Evolutionary conservation across 2,888 invertebrate genomes (phyloP).

Genomic region (Tetrapedia diversipes): DNA sequence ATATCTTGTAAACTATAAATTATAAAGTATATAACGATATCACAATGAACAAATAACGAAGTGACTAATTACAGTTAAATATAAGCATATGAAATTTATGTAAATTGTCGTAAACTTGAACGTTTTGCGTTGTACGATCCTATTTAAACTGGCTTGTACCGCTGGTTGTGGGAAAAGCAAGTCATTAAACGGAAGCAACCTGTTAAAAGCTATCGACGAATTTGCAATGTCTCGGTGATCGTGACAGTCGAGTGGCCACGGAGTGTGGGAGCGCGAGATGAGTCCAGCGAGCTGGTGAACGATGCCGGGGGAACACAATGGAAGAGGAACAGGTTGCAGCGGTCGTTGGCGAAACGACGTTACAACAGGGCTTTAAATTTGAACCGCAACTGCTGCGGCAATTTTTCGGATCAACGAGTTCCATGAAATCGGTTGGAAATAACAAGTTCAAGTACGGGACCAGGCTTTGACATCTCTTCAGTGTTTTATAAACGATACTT

Average conservation of each 20-base stretch:
- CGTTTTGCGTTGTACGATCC: no score
- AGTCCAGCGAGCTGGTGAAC: conserved; percentile 29
- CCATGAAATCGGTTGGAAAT: conserved; percentile 28
- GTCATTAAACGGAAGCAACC: conserved; percentile 54
- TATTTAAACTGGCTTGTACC: neutral
- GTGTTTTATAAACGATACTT: neutral
- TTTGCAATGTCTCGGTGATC: conserved; percentile 49
- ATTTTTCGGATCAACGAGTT: conserved; percentile 48
- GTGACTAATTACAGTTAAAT: no score
- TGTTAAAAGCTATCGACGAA: conserved; percentile 36
- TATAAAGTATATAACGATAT: no score
- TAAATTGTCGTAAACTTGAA: no score
- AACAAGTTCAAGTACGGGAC: conserved; percentile 1
- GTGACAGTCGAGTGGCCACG: conserved; percentile 62
- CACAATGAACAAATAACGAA: no score
- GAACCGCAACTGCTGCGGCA: conserved; percentile 36
- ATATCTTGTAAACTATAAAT: no score
- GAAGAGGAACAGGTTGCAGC: conserved; percentile 12
- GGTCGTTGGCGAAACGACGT: conserved; percentile 4
- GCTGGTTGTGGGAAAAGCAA: conserved; percentile 3
- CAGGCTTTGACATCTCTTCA: neutral
- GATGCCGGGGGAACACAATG: conserved; percentile 36
- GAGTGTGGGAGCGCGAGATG: conserved; percentile 63
- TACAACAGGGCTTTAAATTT: conserved; percentile 19
- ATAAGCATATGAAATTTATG: no score